Evolutionary conservation across 2,113 vertebrate species (phyloP).

Genomic region (Malurus melanocephalus): DNA sequence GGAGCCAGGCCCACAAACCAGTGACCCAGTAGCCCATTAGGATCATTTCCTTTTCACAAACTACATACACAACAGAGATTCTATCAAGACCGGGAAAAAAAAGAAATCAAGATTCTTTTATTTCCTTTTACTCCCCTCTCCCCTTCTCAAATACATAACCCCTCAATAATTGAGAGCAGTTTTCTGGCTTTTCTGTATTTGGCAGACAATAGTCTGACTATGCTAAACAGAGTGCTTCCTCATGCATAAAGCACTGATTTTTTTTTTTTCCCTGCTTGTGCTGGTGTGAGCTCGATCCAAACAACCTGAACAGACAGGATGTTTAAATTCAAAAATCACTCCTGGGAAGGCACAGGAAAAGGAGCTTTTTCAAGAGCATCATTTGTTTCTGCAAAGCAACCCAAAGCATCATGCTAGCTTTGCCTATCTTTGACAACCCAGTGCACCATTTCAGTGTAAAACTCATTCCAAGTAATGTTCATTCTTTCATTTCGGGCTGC

Average conservation of each 20-base stretch:
- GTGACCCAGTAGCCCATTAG: background rate
- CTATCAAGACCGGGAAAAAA: background rate
- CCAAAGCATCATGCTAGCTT: background rate
- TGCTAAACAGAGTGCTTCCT: background rate
- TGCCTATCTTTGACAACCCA: background rate
- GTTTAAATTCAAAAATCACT: background rate
- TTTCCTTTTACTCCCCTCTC: background rate
- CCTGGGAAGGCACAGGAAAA: background rate
- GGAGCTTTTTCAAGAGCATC: background rate
- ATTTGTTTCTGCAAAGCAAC: background rate
- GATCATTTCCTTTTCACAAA: conserved; percentile 1
- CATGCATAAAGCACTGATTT: background rate
- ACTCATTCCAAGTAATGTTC: background rate
- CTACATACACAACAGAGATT: background rate
- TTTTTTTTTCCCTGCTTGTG: background rate
- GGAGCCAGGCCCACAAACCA: conserved; percentile 10
- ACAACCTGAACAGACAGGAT: background rate
- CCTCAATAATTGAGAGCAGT: background rate
- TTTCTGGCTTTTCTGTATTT: background rate
- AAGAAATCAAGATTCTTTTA: background rate
- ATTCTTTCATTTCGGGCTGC: background rate
- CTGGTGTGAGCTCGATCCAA: background rate
- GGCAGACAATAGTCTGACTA: background rate
- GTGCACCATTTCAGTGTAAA: background rate
- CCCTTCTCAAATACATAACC: background rate